phyloP scores from a whole-genome alignment of 2,113 vertebrate species.

The Heterocephalus glaber region DNA sequence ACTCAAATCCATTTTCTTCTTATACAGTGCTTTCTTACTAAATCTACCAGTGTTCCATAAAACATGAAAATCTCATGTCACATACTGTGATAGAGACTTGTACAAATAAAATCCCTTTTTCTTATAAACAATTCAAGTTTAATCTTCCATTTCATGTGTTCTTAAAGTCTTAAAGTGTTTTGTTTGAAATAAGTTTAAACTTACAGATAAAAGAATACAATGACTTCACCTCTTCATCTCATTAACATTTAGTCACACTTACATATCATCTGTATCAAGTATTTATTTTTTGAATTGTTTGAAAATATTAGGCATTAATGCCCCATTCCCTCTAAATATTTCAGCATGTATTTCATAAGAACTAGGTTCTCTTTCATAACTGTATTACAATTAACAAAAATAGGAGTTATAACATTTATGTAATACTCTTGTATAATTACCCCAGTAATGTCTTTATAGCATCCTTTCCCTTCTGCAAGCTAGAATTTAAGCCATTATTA shows the following conservation, averaged over 20 bases:
- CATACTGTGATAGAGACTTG: neutral
- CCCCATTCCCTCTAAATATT: neutral
- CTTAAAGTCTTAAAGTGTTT: neutral
- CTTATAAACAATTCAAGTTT: neutral
- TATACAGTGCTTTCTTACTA: neutral
- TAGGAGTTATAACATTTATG: neutral
- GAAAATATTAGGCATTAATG: neutral
- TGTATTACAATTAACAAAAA: conserved; percentile 6
- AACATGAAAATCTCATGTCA: neutral
- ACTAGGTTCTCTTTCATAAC: neutral
- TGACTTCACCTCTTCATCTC: neutral
- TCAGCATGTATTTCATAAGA: conserved; percentile 17
- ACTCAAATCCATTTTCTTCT: neutral
- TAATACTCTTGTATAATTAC: neutral
- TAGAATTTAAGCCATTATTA: neutral
- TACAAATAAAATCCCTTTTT: neutral
- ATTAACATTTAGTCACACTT: neutral
- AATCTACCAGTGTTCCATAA: neutral
- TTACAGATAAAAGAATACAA: neutral
- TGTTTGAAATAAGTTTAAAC: conserved; percentile 19
- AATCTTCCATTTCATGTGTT: neutral
- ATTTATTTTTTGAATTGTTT: neutral
- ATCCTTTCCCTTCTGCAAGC: neutral
- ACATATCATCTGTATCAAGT: neutral
- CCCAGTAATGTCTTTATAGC: neutral